phyloP scores from a whole-genome alignment of 2,113 vertebrate genomes.

The Dromaius novaehollandiae region DNA sequence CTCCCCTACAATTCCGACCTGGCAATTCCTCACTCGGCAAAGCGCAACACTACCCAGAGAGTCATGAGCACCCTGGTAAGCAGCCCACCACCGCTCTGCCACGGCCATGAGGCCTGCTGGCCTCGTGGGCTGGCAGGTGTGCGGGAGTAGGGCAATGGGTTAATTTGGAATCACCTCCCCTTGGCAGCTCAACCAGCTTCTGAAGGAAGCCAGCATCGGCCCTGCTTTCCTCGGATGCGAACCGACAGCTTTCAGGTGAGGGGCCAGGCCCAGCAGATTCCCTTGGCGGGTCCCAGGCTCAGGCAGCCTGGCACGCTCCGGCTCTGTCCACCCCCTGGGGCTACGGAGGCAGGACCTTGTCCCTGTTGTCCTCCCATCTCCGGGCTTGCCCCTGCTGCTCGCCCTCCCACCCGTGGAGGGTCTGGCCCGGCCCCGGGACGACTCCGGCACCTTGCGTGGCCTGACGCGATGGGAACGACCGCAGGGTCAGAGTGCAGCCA shows the following conservation, averaged over 20 bases:
- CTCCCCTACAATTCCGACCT: too few species aligned
- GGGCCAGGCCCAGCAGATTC: fast-evolving
- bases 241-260: constrained; percentile 46
- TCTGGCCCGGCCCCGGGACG: fast-evolving
- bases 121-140: fast-evolving
- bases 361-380: too few species aligned
- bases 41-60: too few species aligned
- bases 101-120: fast-evolving
- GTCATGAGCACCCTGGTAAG: too few species aligned
- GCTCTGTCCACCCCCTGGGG: too few species aligned
- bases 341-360: too few species aligned
- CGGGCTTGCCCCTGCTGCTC: too few species aligned
- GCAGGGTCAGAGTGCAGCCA: fast-evolving
- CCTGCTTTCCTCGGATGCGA: constrained; percentile 1
- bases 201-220: constrained; percentile 35
- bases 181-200: constrained; percentile 35
- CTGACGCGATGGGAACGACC: fast-evolving
- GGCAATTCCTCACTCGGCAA: too few species aligned
- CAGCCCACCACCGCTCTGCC: too few species aligned
- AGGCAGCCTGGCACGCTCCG: too few species aligned
- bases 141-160: fast-evolving
- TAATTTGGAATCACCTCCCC: fast-evolving
- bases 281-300: fast-evolving
- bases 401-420: background rate
- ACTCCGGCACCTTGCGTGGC: too few species aligned